Percentiles rank a stretch among this genome's conserved stretches.
phyloP scores from a whole-genome alignment of 2,888 invertebrate genomes.

The Germaria angustata region DNA sequence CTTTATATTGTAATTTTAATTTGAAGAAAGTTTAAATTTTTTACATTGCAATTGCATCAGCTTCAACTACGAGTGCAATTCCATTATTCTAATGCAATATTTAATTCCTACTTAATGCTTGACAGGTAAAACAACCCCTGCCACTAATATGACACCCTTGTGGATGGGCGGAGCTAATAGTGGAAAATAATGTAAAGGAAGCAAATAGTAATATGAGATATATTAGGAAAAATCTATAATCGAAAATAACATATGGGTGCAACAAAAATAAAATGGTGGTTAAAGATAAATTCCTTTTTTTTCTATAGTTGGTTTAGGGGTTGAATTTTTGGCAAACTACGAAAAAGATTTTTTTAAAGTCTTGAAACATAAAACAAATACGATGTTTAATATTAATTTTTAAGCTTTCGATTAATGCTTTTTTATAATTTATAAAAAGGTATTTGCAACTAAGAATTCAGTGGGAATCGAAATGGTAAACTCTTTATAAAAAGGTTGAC shows the following conservation, averaged over 20 bases:
- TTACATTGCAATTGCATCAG: neutral
- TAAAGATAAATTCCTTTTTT: neutral
- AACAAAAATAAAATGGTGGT: slow-evolving; percentile 32
- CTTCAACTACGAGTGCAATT: slow-evolving; percentile 4
- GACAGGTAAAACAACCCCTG: slow-evolving; percentile 42
- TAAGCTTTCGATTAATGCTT: no score
- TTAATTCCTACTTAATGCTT: slow-evolving; percentile 1
- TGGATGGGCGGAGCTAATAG: slow-evolving; percentile 34
- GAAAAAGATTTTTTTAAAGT: neutral
- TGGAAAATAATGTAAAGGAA: neutral
- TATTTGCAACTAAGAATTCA: no score
- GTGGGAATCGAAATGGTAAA: no score
- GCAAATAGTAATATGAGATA: neutral
- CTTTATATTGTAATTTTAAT: no score
- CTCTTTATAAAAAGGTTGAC: no score
- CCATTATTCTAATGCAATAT: slow-evolving; percentile 18
- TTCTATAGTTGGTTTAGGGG: neutral
- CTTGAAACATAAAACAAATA: no score
- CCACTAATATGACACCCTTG: slow-evolving; percentile 11
- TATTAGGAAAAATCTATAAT: slow-evolving; percentile 46
- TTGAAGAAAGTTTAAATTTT: no score
- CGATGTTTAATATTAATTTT: no score
- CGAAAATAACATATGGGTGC: slow-evolving; percentile 35
- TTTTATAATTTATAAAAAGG: no score
- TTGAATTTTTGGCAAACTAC: neutral